These are phyloP conservation scores for Callimorpha dominula DNA, from an alignment of 2,888 invertebrate species.

Conservation along the genomic window DNA sequence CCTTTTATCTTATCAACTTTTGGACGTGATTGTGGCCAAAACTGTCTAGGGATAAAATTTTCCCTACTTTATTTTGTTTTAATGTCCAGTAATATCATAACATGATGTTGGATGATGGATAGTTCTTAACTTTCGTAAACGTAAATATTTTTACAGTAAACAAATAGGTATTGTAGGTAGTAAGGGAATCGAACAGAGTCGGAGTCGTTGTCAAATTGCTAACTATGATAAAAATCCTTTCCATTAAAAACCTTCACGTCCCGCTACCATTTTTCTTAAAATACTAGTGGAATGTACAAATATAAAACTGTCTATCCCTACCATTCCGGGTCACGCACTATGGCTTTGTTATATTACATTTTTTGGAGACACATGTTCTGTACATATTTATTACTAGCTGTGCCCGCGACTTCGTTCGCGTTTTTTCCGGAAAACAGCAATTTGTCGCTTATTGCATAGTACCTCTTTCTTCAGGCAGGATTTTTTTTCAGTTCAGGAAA, in stretches of 20 bases:
- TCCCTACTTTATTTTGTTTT: slow-evolving; percentile 24
- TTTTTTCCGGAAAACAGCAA: too few relatives aligned
- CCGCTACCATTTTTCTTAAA: slow-evolving; percentile 31
- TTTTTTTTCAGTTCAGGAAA: too few relatives aligned
- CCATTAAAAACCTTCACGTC: slow-evolving; percentile 36
- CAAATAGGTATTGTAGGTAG: too few relatives aligned
- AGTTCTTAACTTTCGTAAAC: too few relatives aligned
- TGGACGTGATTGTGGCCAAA: slow-evolving; percentile 47
- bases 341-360: slow-evolving; percentile 6
- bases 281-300: slow-evolving; percentile 20
- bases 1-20: slow-evolving; percentile 46
- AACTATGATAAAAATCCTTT: background rate
- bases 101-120: background rate
- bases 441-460: too few relatives aligned
- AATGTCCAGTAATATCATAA: slow-evolving; percentile 1
- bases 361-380: background rate
- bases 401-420: too few relatives aligned
- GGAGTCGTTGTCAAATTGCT: background rate
- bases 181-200: background rate
- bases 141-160: too few relatives aligned
- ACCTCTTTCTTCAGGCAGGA: too few relatives aligned
- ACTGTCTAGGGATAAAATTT: slow-evolving; percentile 25
- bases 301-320: slow-evolving; percentile 4
- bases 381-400: background rate
- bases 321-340: background rate